These are phyloP conservation scores for Orchestes rusci DNA, from an alignment of 2,888 invertebrate genomes.

Conservation along the genomic window DNA sequence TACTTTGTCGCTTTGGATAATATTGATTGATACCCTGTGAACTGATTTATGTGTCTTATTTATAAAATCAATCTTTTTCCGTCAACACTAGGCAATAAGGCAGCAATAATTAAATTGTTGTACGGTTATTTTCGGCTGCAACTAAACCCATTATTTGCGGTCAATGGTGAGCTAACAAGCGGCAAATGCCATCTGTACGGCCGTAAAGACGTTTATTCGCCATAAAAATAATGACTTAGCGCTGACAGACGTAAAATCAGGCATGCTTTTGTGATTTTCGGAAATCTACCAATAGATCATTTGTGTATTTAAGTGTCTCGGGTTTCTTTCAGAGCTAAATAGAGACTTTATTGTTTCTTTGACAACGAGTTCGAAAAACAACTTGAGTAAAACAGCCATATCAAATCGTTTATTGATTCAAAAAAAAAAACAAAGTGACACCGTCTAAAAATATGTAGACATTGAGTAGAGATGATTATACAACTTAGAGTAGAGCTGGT, in stretches of 20 bases:
- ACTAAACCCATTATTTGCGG: conserved; percentile 22
- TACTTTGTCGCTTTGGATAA: too few species aligned
- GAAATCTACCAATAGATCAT: conserved; percentile 11
- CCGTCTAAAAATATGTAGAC: too few species aligned
- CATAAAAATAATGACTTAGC: conserved; percentile 24
- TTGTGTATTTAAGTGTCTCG: conserved; percentile 13
- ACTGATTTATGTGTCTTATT: too few species aligned
- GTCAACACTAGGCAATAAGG: too few species aligned
- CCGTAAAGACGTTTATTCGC: conserved; percentile 22
- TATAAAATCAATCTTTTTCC: too few species aligned
- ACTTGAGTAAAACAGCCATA: too few species aligned
- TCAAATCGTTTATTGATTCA: too few species aligned
- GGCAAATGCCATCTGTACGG: conserved; percentile 16
- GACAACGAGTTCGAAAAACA: too few species aligned
- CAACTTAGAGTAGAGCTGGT: too few species aligned
- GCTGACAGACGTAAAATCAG: conserved; percentile 22
- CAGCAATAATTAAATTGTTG: not conserved
- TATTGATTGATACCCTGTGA: too few species aligned
- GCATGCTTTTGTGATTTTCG: conserved; percentile 22
- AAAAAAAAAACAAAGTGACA: too few species aligned
- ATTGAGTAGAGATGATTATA: too few species aligned
- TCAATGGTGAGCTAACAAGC: conserved; percentile 23
- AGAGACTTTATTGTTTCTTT: conserved; percentile 12
- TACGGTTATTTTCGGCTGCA: not conserved
- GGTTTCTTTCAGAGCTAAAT: conserved; percentile 15